A percentile compares a stretch with the other conserved stretches of the same genome.
Evolutionary conservation across 2,888 invertebrate species (phyloP).

Genomic region (Heteromurus nitidus): DNA sequence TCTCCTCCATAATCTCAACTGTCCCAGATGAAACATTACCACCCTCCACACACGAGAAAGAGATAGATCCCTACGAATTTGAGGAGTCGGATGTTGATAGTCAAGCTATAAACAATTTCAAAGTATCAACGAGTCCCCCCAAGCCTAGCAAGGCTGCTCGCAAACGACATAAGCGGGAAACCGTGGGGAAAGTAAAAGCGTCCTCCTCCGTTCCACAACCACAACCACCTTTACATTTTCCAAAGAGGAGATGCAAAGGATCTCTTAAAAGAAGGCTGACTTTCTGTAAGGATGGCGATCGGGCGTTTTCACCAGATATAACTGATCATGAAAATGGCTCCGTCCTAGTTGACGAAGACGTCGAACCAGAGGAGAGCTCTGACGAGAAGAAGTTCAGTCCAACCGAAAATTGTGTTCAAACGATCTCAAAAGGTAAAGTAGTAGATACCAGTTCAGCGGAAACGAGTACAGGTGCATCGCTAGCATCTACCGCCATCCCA

Average conservation of each 20-base stretch:
- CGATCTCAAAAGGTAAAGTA: conserved; percentile 60
- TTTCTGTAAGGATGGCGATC: conserved; percentile 41
- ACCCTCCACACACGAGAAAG: too few species aligned
- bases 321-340: conserved; percentile 30
- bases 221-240: not conserved
- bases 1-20: too few species aligned
- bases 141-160: not conserved
- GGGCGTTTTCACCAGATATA: conserved; percentile 67
- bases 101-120: not conserved
- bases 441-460: conserved; percentile 8
- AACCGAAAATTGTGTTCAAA: conserved; percentile 65
- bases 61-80: conserved; percentile 61
- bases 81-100: conserved; percentile 48
- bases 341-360: too few species aligned
- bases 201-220: too few species aligned
- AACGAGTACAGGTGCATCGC: conserved; percentile 3
- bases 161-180: not conserved
- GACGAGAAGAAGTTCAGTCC: conserved; percentile 20
- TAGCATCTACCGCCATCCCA: not conserved
- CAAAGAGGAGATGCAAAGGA: conserved; percentile 7
- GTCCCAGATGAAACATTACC: too few species aligned
- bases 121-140: conserved; percentile 24
- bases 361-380: not conserved
- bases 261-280: conserved; percentile 15
- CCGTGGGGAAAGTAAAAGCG: too few species aligned